These are phyloP conservation scores for Artibeus jamaicensis DNA, from an alignment of 2,797 vertebrate genomes.

Conservation along the genomic window DNA sequence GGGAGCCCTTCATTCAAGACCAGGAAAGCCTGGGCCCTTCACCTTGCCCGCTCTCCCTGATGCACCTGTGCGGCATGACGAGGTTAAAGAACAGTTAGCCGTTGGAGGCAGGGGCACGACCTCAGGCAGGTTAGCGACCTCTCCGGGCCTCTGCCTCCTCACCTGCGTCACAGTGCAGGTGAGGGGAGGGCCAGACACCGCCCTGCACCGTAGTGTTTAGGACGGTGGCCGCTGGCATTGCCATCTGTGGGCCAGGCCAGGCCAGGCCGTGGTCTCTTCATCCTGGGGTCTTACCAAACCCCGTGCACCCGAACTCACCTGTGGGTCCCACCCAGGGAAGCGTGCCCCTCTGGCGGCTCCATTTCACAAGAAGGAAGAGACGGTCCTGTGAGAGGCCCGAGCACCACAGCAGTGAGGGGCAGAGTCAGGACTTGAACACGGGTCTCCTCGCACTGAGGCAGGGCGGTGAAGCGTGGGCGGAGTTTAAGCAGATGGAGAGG, in stretches of 20 bases:
- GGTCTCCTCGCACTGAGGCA: neutral
- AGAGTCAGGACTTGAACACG: neutral
- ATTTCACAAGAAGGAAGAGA: neutral
- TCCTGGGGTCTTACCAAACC: neutral
- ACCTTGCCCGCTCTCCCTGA: neutral
- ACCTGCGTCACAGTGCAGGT: neutral
- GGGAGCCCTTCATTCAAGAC: neutral
- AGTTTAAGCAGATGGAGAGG: neutral
- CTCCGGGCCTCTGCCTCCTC: neutral
- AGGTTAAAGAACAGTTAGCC: neutral
- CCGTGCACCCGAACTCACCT: neutral
- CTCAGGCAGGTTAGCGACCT: too few species aligned
- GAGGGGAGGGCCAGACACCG: neutral
- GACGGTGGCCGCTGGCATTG: neutral
- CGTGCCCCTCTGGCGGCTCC: neutral
- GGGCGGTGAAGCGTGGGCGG: neutral
- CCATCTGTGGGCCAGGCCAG: neutral
- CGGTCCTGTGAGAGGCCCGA: accelerated
- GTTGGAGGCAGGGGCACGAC: accelerated
- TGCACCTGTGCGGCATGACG: neutral
- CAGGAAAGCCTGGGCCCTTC: neutral
- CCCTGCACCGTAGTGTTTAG: accelerated
- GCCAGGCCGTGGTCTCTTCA: neutral
- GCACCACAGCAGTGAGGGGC: neutral
- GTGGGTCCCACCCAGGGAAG: neutral